These are phyloP conservation scores for Aphaenogaster floridana DNA, from an alignment of 1,140 invertebrate genomes.

Conservation along the genomic window DNA sequence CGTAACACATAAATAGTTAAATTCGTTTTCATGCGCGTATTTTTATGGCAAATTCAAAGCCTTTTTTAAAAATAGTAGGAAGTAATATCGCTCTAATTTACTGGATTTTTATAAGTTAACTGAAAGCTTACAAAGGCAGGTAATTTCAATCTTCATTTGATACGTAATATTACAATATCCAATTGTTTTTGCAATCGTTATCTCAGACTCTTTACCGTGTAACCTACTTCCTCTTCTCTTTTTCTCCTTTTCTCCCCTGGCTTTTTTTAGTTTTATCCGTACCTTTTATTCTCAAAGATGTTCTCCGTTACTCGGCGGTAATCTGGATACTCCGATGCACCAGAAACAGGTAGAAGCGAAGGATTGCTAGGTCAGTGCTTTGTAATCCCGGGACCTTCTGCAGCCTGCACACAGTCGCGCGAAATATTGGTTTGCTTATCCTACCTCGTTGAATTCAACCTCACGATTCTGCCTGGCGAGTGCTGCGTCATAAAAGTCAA, in stretches of 20 bases:
- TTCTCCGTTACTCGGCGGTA: constrained; percentile 4
- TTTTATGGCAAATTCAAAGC: neutral
- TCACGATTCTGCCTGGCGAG: constrained; percentile 19
- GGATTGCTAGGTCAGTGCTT: constrained; percentile 48
- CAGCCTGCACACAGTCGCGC: constrained; percentile 18
- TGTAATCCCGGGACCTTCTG: constrained; percentile 2
- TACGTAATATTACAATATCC: constrained; percentile 27
- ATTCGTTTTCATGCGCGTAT: neutral
- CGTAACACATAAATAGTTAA: neutral
- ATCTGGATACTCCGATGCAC: constrained; percentile 18
- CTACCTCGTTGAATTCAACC: constrained; percentile 45
- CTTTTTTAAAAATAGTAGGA: neutral
- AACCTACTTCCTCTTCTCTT: neutral
- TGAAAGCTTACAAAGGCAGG: neutral
- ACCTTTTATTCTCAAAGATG: neutral
- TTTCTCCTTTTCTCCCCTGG: neutral
- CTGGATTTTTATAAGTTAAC: constrained; percentile 9
- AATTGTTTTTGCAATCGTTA: constrained; percentile 7
- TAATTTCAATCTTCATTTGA: constrained; percentile 5
- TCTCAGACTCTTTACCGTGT: neutral
- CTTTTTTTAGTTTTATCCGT: neutral
- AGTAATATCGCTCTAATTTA: constrained; percentile 18
- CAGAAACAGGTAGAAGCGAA: constrained; percentile 7
- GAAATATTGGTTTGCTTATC: constrained; percentile 61
- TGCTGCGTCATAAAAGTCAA: constrained; percentile 60